Conservation (phyloP, 2,797 vertebrate species). For the Chrosomus eos region DNA sequence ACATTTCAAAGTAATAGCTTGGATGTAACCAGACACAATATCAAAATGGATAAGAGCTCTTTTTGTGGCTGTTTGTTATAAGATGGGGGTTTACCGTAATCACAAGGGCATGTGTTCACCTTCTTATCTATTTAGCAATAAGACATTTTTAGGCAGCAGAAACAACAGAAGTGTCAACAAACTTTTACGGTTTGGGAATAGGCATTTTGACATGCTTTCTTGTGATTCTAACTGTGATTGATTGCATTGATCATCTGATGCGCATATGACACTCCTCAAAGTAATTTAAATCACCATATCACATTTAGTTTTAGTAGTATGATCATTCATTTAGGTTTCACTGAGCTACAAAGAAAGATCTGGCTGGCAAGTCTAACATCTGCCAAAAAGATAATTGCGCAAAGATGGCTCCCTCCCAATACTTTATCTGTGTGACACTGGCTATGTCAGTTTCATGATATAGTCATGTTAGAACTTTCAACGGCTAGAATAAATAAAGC, state of each 20-base stretch:
- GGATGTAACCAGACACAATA: constrained; percentile 62
- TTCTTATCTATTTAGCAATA: constrained; percentile 47
- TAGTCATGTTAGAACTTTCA: constrained; percentile 7
- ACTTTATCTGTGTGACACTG: background rate
- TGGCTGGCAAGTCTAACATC: background rate
- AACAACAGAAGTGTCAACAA: constrained; percentile 1
- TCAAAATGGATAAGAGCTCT: constrained; percentile 52
- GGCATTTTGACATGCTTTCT: too few relatives aligned
- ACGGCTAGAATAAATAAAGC: constrained; percentile 11
- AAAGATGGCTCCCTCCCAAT: background rate
- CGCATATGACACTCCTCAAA: too few relatives aligned
- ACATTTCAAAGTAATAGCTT: constrained; percentile 47
- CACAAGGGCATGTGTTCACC: constrained; percentile 48
- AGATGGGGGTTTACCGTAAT: constrained; percentile 53
- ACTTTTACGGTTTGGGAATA: too few relatives aligned
- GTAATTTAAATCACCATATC: too few relatives aligned
- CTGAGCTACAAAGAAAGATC: constrained; percentile 13
- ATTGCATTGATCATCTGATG: too few relatives aligned
- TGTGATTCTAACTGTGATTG: too few relatives aligned
- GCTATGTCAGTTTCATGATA: background rate
- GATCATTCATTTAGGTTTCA: background rate
- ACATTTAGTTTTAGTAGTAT: too few relatives aligned
- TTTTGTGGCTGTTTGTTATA: constrained; percentile 52
- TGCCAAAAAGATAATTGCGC: background rate
- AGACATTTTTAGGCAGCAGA: background rate